These are phyloP conservation scores for Fistularia tabacaria DNA, from an alignment of 2,797 vertebrate species.

Conservation along the genomic window DNA sequence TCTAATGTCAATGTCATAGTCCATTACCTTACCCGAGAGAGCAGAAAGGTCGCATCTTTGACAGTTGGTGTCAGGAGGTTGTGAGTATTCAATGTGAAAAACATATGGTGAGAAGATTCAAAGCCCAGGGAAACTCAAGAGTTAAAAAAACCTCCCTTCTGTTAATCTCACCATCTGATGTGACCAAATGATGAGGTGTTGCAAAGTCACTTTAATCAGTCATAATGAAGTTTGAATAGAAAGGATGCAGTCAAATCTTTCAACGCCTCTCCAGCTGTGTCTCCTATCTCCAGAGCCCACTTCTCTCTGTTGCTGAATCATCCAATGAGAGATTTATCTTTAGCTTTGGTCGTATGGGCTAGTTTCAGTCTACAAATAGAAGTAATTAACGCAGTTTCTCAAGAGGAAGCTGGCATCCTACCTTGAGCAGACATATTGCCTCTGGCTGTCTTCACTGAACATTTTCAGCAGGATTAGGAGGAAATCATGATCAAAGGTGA, in stretches of 20 bases:
- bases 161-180: constrained; percentile 61
- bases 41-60: constrained; percentile 46
- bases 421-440: constrained; percentile 43
- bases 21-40: constrained; percentile 39
- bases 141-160: constrained; percentile 33
- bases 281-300: constrained; percentile 8
- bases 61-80: constrained; percentile 9
- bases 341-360: constrained; percentile 45
- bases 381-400: constrained; percentile 49
- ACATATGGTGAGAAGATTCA: constrained; percentile 45
- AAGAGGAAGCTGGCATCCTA: constrained; percentile 27
- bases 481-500: constrained; percentile 64
- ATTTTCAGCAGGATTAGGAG: constrained; percentile 57
- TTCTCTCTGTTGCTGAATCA: constrained; percentile 38
- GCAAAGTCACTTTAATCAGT: constrained; percentile 77
- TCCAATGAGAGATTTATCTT: constrained; percentile 41
- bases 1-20: constrained; percentile 16
- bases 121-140: constrained; percentile 38
- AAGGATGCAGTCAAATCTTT: constrained; percentile 36
- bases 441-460: constrained; percentile 44
- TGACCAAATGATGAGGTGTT: constrained; percentile 61
- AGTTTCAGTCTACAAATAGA: constrained; percentile 23
- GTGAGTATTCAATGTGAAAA: constrained; percentile 11
- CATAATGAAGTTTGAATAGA: constrained; percentile 64
- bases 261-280: constrained; percentile 62